Evolutionary conservation across 2,113 vertebrate genomes (phyloP), one percentile per base, ranked within the genome.

Genomic region (Lagopus leucura): DNA sequence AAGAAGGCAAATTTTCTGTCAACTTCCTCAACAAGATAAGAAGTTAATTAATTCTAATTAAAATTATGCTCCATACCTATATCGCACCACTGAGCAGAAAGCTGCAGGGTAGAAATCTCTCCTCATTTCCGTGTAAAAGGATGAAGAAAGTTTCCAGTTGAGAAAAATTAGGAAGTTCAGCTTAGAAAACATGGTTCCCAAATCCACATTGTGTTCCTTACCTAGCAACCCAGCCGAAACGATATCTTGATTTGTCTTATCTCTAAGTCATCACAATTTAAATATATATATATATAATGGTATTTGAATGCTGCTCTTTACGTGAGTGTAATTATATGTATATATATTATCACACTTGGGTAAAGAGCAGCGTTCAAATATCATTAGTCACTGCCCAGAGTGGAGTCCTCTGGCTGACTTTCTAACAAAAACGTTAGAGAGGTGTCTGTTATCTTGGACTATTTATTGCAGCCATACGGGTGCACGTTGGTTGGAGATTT

Each of bases 321-420:
- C 5, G 27, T 15, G 16, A 54, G 52, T 54, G 52, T 16, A 16
- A 54, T 54, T 54, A 15, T 54, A 54, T 28, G 28, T 54, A 71
- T 11, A 36, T 57, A 10, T 34, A 43, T 47, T 69, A 86, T 43
- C 90, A 38, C 61, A 55, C 60, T 83, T 47, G 57, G 47, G 77
- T 43, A 55, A 93, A 77, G 57, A 86, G 24, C 58, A 72, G 34
- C 92, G 65, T 91, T 94, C 82, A 95, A 69, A 61, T 66, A 90
- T 76, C 77, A 72, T 94, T 84, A 89, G 86, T 95, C 91, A 94
- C 43, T 63, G 63, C 82, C 61, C 82, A 50, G 89, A 83, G 84
- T 11, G 57, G 86, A 96, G 94, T 95, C 94, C 95, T 97, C 93
- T 97, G 92, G 95, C 91, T 95, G 96, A 94, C 91, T 96, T 97